Evolutionary conservation across 2,113 vertebrate species (phyloP).

Genomic region (Microtus ochrogaster): DNA sequence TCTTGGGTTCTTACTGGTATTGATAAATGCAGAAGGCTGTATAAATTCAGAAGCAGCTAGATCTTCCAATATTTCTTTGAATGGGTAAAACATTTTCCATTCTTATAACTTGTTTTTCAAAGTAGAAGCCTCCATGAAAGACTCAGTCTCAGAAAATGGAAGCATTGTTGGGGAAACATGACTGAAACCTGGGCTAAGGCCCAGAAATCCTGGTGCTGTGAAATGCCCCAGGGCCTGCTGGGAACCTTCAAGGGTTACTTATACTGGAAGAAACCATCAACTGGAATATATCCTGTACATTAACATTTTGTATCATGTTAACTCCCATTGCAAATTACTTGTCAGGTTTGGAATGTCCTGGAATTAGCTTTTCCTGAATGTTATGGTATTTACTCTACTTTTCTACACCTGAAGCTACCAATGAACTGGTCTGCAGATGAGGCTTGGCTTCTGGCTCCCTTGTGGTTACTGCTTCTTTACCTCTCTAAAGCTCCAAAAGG

Average conservation of each 20-base stretch:
- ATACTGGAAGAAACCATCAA: neutral
- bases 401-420: slow-evolving; percentile 9
- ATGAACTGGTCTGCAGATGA: neutral
- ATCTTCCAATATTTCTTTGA: neutral
- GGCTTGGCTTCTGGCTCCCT: neutral
- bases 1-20: neutral
- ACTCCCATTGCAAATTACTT: slow-evolving; percentile 53
- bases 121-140: slow-evolving; percentile 12
- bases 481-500: slow-evolving; percentile 47
- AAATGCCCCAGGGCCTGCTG: neutral
- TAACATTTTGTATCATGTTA: slow-evolving; percentile 5
- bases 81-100: neutral
- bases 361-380: neutral
- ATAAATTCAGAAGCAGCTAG: slow-evolving; percentile 27
- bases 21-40: neutral
- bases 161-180: neutral
- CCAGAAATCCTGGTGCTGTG: neutral
- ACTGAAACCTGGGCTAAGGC: slow-evolving; percentile 28
- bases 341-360: slow-evolving; percentile 44
- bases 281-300: slow-evolving; percentile 43
- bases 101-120: slow-evolving; percentile 55
- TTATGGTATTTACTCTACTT: neutral
- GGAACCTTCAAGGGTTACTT: neutral
- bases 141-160: neutral
- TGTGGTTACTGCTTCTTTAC: neutral